Evolutionary conservation across 2,113 vertebrate species (phyloP).

Genomic region (Amphilophus citrinellus): DNA sequence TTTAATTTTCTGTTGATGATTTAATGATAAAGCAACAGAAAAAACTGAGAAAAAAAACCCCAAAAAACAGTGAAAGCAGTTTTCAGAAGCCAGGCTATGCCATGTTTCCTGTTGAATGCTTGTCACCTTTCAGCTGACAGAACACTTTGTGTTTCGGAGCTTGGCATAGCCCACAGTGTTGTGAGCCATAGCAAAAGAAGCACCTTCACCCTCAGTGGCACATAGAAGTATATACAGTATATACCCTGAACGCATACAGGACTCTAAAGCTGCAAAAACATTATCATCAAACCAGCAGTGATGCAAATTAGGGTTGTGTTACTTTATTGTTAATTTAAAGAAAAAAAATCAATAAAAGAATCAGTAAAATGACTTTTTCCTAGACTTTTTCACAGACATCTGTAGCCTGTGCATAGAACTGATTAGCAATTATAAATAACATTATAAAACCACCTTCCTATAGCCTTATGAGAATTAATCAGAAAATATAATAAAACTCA

Average conservation of each 20-base stretch:
- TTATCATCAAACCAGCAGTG: neutral
- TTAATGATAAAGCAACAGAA: constrained; percentile 74
- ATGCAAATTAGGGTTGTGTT: neutral
- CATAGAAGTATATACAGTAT: neutral
- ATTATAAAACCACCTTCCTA: neutral
- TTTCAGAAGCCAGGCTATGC: constrained; percentile 60
- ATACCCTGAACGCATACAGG: neutral
- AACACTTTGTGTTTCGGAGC: constrained; percentile 59
- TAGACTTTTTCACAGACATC: neutral
- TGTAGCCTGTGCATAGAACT: neutral
- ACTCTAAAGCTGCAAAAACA: neutral
- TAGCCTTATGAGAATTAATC: neutral
- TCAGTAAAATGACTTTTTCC: neutral
- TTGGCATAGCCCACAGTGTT: constrained; percentile 47
- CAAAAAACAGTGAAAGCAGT: constrained; percentile 58
- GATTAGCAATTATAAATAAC: constrained; percentile 2
- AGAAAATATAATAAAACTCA: neutral
- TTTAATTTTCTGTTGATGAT: constrained; percentile 79
- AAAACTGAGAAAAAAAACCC: constrained; percentile 41
- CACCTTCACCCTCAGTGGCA: constrained; percentile 25
- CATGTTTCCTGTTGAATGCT: constrained; percentile 60
- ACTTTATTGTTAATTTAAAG: neutral
- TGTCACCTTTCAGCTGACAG: constrained; percentile 68
- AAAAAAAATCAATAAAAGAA: neutral
- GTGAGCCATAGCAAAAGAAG: constrained; percentile 40